These are phyloP conservation scores for Synanthedon myopaeformis DNA, from an alignment of 2,888 invertebrate species.

Conservation along the genomic window DNA sequence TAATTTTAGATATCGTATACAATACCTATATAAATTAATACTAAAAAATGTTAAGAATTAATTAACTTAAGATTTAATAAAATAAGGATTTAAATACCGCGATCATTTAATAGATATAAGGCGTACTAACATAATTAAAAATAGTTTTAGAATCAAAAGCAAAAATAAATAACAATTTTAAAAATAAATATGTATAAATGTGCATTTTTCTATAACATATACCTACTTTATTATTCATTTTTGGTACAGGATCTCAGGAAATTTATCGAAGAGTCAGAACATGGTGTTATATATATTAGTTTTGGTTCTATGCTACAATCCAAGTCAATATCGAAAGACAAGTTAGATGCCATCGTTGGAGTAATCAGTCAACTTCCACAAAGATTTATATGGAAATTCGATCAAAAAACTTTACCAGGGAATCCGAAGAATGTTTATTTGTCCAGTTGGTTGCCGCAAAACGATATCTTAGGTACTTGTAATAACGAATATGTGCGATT, in stretches of 20 bases:
- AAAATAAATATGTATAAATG: not conserved
- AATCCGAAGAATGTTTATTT: slow-evolving; percentile 72
- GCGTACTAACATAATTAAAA: too few species aligned
- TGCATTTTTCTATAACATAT: not conserved
- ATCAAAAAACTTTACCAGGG: slow-evolving; percentile 67
- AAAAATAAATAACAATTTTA: too few species aligned
- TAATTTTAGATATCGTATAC: too few species aligned
- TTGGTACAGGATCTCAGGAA: slow-evolving; percentile 62
- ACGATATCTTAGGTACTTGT: slow-evolving; percentile 71
- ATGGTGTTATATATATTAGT: slow-evolving; percentile 80
- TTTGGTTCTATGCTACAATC: slow-evolving; percentile 81
- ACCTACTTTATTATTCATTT: slow-evolving; percentile 11
- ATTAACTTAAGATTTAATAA: too few species aligned
- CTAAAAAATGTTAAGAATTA: too few species aligned
- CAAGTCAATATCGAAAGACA: slow-evolving; percentile 70
- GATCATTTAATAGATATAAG: too few species aligned
- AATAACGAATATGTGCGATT: not conserved
- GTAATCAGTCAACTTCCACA: slow-evolving; percentile 74
- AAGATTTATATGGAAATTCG: slow-evolving; percentile 83
- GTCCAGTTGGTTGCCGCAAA: slow-evolving; percentile 76
- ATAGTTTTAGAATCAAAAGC: too few species aligned
- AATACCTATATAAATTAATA: too few species aligned
- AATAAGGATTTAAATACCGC: too few species aligned
- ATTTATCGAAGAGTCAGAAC: slow-evolving; percentile 73
- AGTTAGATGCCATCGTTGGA: slow-evolving; percentile 68